phyloP scores from a whole-genome alignment of 2,888 invertebrate genomes.

The Phyto melanocephala region DNA sequence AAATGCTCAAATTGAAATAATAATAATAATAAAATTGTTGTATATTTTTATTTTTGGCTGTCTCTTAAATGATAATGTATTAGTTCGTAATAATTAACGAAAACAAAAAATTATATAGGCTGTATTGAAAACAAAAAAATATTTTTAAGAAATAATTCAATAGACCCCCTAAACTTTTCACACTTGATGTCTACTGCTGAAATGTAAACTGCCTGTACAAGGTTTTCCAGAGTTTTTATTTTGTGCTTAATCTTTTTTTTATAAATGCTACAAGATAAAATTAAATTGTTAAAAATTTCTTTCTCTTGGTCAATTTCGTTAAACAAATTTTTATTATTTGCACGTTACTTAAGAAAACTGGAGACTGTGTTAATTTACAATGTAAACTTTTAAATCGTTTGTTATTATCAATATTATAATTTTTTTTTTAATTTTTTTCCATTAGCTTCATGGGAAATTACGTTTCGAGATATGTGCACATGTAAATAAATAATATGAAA shows the following conservation, averaged over 20 bases:
- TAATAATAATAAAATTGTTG: background rate
- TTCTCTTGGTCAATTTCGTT: background rate
- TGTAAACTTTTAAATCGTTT: slow-evolving; percentile 35
- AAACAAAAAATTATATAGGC: slow-evolving; percentile 28
- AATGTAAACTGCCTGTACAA: slow-evolving; percentile 15
- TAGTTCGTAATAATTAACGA: background rate
- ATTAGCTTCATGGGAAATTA: slow-evolving; percentile 50
- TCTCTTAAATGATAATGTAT: background rate
- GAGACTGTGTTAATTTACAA: slow-evolving; percentile 18
- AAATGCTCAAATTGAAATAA: background rate
- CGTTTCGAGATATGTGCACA: slow-evolving; percentile 58
- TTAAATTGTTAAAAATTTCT: no score
- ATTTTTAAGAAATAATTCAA: background rate
- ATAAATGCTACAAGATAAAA: slow-evolving; percentile 13
- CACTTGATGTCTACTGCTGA: background rate
- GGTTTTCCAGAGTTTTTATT: slow-evolving; percentile 30
- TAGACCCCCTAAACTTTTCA: no score
- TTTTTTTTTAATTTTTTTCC: slow-evolving; percentile 13
- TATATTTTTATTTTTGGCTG: background rate
- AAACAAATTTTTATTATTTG: background rate
- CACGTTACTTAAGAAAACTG: background rate
- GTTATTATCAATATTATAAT: background rate
- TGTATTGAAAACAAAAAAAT: background rate
- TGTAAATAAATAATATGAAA: no score
- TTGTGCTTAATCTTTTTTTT: background rate